A percentile compares a stretch with the other conserved stretches of the same genome.
phyloP scores from a whole-genome alignment of 1,140 invertebrate genomes.

The Cataglyphis hispanica region DNA sequence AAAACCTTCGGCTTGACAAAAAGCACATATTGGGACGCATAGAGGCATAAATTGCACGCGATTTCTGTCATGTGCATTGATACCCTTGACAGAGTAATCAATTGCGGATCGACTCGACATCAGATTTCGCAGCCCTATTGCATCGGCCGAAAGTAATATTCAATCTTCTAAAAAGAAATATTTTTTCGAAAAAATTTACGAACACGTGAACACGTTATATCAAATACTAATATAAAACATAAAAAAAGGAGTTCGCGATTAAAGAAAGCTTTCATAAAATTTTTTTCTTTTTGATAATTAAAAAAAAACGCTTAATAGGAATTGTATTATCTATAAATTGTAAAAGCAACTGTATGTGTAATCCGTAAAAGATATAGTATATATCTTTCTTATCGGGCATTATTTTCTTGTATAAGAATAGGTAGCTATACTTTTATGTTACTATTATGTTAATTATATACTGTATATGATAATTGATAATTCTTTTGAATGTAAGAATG shows the following conservation, averaged over 20 bases:
- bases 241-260: not conserved
- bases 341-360: not conserved
- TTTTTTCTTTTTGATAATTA: not conserved
- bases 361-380: not conserved
- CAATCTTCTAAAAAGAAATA: not conserved
- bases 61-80: slow-evolving; percentile 53
- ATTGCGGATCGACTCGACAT: not conserved
- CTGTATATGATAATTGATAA: not conserved
- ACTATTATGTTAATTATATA: no score
- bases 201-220: not conserved
- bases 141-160: not conserved
- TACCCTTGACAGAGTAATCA: slow-evolving; percentile 29
- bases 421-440: not conserved
- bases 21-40: slow-evolving; percentile 38
- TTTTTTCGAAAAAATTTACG: slow-evolving; percentile 1
- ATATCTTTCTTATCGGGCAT: not conserved
- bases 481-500: not conserved
- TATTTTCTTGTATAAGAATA: not conserved
- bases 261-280: not conserved
- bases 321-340: not conserved
- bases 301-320: not conserved
- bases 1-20: slow-evolving; percentile 38
- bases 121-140: not conserved
- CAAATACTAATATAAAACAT: no score
- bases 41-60: slow-evolving; percentile 18